Evolutionary conservation across 2,797 vertebrate species (phyloP).

Genomic region (Neostethus bicornis): DNA sequence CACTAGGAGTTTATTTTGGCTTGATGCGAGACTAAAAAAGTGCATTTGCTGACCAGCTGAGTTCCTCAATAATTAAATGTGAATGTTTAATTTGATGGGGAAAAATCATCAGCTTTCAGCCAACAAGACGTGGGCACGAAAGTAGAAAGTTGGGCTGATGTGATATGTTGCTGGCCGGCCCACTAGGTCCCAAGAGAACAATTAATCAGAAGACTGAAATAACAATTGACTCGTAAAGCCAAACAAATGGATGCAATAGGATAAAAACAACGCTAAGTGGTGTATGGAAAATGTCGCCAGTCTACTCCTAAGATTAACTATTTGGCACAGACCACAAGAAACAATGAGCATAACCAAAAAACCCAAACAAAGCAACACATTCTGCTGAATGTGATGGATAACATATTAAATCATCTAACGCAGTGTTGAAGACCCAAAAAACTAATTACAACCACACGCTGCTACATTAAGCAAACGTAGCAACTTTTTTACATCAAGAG

Average conservation of each 20-base stretch:
- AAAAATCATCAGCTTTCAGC: constrained; percentile 18
- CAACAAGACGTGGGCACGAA: constrained; percentile 13
- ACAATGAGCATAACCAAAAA: constrained; percentile 19
- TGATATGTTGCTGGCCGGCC: constrained; percentile 34
- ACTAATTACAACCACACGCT: constrained; percentile 51
- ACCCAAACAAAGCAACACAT: constrained; percentile 27
- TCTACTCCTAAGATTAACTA: constrained; percentile 33
- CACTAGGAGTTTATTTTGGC: neutral
- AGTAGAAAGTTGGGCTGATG: constrained; percentile 23
- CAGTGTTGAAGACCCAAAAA: constrained; percentile 36
- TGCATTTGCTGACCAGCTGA: neutral
- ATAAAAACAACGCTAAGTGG: constrained; percentile 51
- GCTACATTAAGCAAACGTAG: constrained; percentile 39
- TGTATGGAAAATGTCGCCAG: constrained; percentile 56
- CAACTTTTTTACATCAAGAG: constrained; percentile 33
- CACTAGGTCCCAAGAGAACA: constrained; percentile 43
- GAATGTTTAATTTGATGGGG: constrained; percentile 4
- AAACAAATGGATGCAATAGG: constrained; percentile 55
- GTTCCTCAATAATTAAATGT: neutral
- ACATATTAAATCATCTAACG: constrained; percentile 18
- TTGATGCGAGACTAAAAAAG: neutral
- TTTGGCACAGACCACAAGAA: neutral
- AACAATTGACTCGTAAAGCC: constrained; percentile 58
- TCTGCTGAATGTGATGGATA: neutral
- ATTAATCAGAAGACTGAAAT: constrained; percentile 60